Percentiles rank a stretch among this genome's conserved stretches.
These are phyloP conservation scores for Eumaeus atala DNA, from an alignment of 1,140 invertebrate species.

Conservation along the genomic window DNA sequence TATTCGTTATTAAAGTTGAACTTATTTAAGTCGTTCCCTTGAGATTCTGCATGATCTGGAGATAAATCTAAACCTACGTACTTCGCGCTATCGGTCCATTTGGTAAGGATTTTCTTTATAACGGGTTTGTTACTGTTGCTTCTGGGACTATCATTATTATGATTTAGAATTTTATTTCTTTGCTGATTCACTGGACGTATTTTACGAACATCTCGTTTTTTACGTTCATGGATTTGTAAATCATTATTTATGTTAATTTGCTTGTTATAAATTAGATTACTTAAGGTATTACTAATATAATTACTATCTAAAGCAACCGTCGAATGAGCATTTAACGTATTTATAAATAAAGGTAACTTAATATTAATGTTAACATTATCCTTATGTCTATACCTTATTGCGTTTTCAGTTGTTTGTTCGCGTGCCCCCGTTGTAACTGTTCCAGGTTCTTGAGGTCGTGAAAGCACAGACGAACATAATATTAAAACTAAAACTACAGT, in stretches of 20 bases:
- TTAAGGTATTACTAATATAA: slow-evolving; percentile 11
- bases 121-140: slow-evolving; percentile 36
- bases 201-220: not conserved
- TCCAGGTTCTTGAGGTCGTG: slow-evolving; percentile 46
- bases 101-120: slow-evolving; percentile 60
- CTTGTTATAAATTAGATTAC: not conserved
- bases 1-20: not conserved
- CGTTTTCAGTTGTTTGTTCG: slow-evolving; percentile 40
- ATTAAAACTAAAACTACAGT: slow-evolving; percentile 63
- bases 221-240: not conserved
- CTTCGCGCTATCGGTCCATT: slow-evolving; percentile 60
- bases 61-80: slow-evolving; percentile 46
- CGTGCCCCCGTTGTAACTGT: slow-evolving; percentile 20
- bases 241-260: not conserved
- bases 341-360: slow-evolving; percentile 26
- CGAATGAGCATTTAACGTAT: slow-evolving; percentile 12
- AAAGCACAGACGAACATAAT: slow-evolving; percentile 44
- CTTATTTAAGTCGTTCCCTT: slow-evolving; percentile 21
- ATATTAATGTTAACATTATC: slow-evolving; percentile 26
- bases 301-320: slow-evolving; percentile 1
- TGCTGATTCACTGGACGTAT: slow-evolving; percentile 4
- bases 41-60: slow-evolving; percentile 31
- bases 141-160: not conserved
- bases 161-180: slow-evolving; percentile 6
- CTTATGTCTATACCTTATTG: slow-evolving; percentile 60